Percentiles rank a stretch among this genome's conserved stretches.
phyloP scores from a whole-genome alignment of 1,140 invertebrate species.

The Leptestheria dahalacensis region DNA sequence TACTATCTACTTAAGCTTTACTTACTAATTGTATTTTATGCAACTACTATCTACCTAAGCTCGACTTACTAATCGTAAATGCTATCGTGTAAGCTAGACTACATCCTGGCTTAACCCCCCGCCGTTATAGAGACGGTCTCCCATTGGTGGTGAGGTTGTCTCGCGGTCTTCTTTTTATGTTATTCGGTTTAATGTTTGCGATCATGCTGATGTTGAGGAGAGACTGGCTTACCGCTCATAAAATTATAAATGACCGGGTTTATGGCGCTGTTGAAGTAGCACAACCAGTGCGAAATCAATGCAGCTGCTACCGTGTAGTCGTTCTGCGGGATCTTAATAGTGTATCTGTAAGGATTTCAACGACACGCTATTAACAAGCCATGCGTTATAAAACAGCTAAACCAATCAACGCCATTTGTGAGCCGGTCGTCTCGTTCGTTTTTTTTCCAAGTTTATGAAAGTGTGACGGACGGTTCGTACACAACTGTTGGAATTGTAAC shows the following conservation, averaged over 20 bases:
- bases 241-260: constrained; percentile 89
- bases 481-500: too few relatives aligned
- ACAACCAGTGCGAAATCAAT: constrained; percentile 58
- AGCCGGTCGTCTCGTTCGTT: too few relatives aligned
- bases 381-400: too few relatives aligned
- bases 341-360: constrained; percentile 40
- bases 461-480: too few relatives aligned
- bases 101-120: too few relatives aligned
- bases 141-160: neutral
- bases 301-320: constrained; percentile 43
- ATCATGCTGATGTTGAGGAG: neutral
- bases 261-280: constrained; percentile 72
- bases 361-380: neutral
- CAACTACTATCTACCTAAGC: neutral
- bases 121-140: too few relatives aligned
- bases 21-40: neutral
- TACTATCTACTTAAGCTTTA: neutral
- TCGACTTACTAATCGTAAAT: neutral
- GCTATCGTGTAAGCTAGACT: neutral
- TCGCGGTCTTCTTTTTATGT: neutral
- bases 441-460: too few relatives aligned
- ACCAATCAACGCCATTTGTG: too few relatives aligned
- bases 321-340: constrained; percentile 40
- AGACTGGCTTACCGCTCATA: constrained; percentile 64
- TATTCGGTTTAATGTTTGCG: neutral